Conservation (phyloP, 2,113 vertebrate genomes). For the Hydrochoerus hydrochaeris region DNA sequence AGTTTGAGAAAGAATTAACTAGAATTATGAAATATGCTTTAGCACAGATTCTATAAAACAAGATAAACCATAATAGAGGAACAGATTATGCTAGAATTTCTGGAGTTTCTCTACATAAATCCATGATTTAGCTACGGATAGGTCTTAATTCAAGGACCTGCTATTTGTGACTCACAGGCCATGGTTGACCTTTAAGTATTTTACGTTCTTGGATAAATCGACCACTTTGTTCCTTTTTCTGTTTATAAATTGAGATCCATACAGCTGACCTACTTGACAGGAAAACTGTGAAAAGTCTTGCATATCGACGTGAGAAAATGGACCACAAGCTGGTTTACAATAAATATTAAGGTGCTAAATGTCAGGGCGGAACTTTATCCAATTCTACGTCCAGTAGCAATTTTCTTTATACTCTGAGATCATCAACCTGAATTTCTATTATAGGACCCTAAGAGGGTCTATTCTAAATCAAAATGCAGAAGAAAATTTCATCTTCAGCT, state of each 20-base stretch:
- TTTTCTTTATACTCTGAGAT: background rate
- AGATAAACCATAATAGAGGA: background rate
- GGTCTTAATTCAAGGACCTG: background rate
- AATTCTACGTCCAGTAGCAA: background rate
- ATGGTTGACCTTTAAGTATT: background rate
- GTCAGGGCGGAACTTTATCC: background rate
- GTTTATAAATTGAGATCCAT: slow-evolving; percentile 47
- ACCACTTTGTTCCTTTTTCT: background rate
- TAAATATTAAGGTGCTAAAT: background rate
- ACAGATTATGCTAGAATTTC: background rate
- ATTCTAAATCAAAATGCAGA: background rate
- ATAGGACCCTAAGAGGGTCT: background rate
- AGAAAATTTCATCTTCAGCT: background rate
- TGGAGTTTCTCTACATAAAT: background rate
- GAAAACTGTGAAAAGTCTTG: background rate
- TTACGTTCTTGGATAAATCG: background rate
- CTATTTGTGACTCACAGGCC: background rate
- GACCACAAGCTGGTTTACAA: background rate
- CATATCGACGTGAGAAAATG: background rate
- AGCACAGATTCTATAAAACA: background rate
- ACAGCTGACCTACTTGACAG: background rate
- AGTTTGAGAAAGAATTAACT: background rate
- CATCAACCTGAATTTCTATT: background rate
- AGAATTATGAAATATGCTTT: background rate
- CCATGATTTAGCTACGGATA: background rate